These are phyloP conservation scores for Premnoplex brunnescens DNA, from an alignment of 2,797 vertebrate genomes.

Conservation along the genomic window DNA sequence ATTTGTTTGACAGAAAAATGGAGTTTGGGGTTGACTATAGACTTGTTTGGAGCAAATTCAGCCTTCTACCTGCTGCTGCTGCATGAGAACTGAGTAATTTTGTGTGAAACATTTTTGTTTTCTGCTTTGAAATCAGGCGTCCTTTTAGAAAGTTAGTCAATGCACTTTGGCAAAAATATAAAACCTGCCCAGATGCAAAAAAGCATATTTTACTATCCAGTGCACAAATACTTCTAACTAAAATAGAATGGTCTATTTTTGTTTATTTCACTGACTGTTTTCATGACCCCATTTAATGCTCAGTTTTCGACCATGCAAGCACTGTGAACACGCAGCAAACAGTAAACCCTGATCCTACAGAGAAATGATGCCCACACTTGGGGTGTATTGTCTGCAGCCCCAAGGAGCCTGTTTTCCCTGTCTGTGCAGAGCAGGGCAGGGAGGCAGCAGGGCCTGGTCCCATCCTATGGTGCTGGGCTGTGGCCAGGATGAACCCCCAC, in stretches of 20 bases:
- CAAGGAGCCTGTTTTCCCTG: not conserved
- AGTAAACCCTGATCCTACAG: not conserved
- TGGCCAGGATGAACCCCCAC: not conserved
- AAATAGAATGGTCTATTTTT: not conserved
- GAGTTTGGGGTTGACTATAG: not conserved
- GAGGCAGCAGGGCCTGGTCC: not conserved
- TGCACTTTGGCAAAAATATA: not conserved
- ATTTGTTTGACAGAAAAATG: not conserved
- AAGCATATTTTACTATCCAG: not conserved
- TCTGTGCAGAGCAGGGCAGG: not conserved
- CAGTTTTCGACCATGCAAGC: not conserved
- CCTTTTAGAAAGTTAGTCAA: not conserved
- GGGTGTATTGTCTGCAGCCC: not conserved
- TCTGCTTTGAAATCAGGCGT: not conserved
- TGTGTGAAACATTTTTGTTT: not conserved
- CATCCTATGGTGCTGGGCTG: rapidly evolving
- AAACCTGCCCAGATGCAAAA: not conserved
- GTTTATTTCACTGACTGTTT: not conserved
- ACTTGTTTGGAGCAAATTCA: not conserved
- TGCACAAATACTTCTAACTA: not conserved
- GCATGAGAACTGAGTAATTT: not conserved
- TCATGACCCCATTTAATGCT: not conserved
- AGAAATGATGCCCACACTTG: rapidly evolving
- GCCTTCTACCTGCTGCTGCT: not conserved
- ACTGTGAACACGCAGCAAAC: not conserved